Evolutionary conservation across 1,140 invertebrate genomes (phyloP), one percentile per base, ranked within the genome.

Genomic region (Neuroterus valhalla): DNA sequence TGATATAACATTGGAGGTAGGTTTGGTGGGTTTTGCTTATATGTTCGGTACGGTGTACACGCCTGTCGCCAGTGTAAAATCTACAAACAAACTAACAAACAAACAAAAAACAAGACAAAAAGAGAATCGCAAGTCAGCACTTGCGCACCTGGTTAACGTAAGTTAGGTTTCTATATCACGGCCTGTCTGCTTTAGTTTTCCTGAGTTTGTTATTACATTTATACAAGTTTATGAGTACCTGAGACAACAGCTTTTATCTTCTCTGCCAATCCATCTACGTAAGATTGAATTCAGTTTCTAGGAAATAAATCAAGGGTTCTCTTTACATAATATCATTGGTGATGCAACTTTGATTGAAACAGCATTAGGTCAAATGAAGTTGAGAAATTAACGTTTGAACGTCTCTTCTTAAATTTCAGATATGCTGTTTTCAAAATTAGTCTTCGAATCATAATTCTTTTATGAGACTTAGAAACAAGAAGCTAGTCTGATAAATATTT

Each of bases 161-260:
- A 80, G 78, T 78, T 82, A 81, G 76, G 78, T 75, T 45, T 78
- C 78, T 82, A 86, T 86, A 90, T 90, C 88, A 89, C 89, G 88
- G 89, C 89, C 88, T 90, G 89, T 82, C 86, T 90, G 88, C 88
- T 89, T 90, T 80, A 88, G 86, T 85, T 89, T 89, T 88, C 88
- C 88, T 90, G 89, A 90, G 88, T 90, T 87, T 87, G 84, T 89
- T 88, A 82, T 82, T 87, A 86, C 81, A 85, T 86, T 86, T 86
- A 85, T 79, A 73, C 71, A 66, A 46, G 62, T 79, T 76, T 74
- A 78, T 75, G 82, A 81, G 77, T 84, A 84, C 80, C 85, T 84
- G 85, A 84, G 85, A 81, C 72, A 71, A 48, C 62, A 76, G 66
- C 44, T 71, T 62, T 31, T n/a, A n/a, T 62, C 55, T 62, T 8